Evolutionary conservation across 2,113 vertebrate species (phyloP), one percentile per base, ranked within the genome.

Genomic region (Kryptolebias marmoratus): DNA sequence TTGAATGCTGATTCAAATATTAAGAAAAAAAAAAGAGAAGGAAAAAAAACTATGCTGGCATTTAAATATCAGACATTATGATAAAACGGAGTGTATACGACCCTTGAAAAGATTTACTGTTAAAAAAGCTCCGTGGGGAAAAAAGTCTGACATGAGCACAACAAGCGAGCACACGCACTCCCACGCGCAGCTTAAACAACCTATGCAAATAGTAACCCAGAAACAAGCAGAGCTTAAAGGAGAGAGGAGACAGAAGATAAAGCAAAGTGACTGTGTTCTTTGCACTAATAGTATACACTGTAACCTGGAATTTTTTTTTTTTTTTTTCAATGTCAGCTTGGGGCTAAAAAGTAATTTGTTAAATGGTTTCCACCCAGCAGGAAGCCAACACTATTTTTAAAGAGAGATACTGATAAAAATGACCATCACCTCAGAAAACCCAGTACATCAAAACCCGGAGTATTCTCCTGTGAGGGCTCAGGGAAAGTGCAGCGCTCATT

Each of bases 281-380:
- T 86, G 79, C 79, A 73, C 78, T 81, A 71, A 81, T 61, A 79
- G 83, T 85, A 52, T 85, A 84, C 80, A 82, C 69, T 68, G 57
- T 84, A 84, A 85, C 82, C 82, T 69, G 15, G 80, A 75, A 73
- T 89, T 83, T 82, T 88, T 89, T 59, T 86, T 89, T 90, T 89
- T 83, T 82, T 88, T 89, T 59, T 86, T 89, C 90, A 89, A 89
- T 90, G 90, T 92, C 90, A 90, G 84, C 84, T 86, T 45, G 57
- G 64, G 86, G 84, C 83, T 83, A 83, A 91, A 91, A 89, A 91
- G 90, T 86, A 90, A 92, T 93, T 93, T 92, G 86, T 93, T 88
- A 90, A 93, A 93, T 92, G 81, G 78, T 91, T 89, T 88, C 64
- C 64, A 70, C 90, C 77, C 92, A 92, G 91, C 84, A 89, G 86